These are phyloP conservation scores for Microdon myrmicae DNA, from an alignment of 2,888 invertebrate genomes.

Conservation along the genomic window DNA sequence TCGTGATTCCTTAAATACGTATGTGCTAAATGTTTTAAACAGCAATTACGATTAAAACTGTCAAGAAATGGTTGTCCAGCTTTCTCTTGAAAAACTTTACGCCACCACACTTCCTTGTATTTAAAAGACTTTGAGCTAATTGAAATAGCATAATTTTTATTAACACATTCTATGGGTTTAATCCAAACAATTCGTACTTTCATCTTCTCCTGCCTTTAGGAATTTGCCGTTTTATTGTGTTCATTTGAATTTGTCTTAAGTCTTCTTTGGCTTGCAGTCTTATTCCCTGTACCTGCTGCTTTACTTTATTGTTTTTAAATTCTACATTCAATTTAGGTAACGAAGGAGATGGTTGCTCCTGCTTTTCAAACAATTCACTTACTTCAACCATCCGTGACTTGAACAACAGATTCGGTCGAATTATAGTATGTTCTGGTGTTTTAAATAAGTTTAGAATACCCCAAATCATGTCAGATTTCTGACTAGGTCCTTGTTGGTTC, in stretches of 20 bases:
- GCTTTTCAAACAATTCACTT: constrained; percentile 72
- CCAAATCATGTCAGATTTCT: constrained; percentile 64
- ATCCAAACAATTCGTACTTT: constrained; percentile 6
- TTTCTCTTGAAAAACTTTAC: too few relatives aligned
- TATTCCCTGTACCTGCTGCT: constrained; percentile 61
- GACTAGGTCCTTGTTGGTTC: constrained; percentile 54
- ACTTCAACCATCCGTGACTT: constrained; percentile 73
- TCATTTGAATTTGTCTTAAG: constrained; percentile 60
- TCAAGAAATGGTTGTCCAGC: too few relatives aligned
- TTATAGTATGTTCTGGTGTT: constrained; percentile 62
- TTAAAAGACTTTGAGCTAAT: too few relatives aligned
- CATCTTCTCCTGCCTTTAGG: constrained; percentile 56
- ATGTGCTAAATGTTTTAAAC: too few relatives aligned
- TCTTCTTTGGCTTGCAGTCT: constrained; percentile 58
- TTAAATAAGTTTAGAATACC: constrained; percentile 70
- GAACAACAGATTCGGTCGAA: constrained; percentile 65
- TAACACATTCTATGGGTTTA: background rate
- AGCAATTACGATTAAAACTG: too few relatives aligned
- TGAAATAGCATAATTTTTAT: too few relatives aligned
- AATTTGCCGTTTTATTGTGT: constrained; percentile 27
- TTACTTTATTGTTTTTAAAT: constrained; percentile 58
- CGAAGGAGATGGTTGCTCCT: background rate
- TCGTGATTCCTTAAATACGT: too few relatives aligned
- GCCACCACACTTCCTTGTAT: too few relatives aligned
- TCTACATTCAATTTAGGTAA: constrained; percentile 36